Conservation (phyloP, 2,888 invertebrate species). For the Clusia tigrina region DNA sequence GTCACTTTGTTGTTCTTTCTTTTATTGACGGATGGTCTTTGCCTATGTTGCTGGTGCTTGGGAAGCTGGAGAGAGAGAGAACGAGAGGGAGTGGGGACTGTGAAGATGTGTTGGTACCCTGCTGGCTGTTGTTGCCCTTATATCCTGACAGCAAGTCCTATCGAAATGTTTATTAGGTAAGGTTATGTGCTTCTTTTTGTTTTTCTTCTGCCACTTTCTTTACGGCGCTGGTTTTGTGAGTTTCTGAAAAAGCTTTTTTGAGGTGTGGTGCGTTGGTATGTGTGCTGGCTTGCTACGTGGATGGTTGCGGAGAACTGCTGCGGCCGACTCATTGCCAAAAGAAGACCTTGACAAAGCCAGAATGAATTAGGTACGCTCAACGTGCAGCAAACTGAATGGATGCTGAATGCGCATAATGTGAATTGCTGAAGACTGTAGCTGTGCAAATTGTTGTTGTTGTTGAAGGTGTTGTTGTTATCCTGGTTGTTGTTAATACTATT, state of each 20-base stretch:
- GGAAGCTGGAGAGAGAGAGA: no score
- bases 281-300: background rate
- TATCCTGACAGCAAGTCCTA: background rate
- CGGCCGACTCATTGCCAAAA: background rate
- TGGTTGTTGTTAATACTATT: background rate
- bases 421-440: background rate
- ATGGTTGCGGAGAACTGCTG: background rate
- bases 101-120: no score
- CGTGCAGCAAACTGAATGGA: background rate
- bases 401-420: background rate
- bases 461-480: background rate
- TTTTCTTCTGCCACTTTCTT: no score
- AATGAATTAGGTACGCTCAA: no score
- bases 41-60: no score
- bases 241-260: background rate
- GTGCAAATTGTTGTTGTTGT: background rate
- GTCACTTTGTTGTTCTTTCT: background rate
- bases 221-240: background rate
- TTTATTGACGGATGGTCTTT: no score
- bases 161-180: background rate
- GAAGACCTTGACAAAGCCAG: background rate
- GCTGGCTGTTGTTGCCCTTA: no score
- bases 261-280: background rate
- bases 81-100: no score
- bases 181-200: no score